Base-by-base conservation (phyloP, 2,113 vertebrate species). In the Dipodomys stephensi region DNA sequence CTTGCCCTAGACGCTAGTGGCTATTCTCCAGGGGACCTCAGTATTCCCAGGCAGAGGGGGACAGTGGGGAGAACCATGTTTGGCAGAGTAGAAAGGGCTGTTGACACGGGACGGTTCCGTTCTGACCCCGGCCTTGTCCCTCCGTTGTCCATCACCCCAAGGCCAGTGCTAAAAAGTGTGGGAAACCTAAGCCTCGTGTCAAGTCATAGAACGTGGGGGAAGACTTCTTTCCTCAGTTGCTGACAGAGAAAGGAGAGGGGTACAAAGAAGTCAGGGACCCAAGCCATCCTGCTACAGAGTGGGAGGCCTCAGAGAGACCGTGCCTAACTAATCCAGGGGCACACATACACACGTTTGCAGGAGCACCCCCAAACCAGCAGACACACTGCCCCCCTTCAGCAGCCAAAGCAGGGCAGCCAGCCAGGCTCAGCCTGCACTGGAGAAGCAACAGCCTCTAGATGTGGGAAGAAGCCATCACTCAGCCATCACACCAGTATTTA, bases 131-230 rank as follows among this genome's bases (percentile, higher is more conserved):
- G 57, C 39, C 49, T 65, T 20, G 20, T 25, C 10, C 1, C 86
- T 89, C 39, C 3, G 12, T 46, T 20, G 1, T 25, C 65, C 19
- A 4, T 67, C 73, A 1, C 25, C 10, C 22, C 19, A 11, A 16
- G 0, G 4, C 6, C 32, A 72, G 79, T 20, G 23, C 28, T 0
- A 1, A 9, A 9, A 28, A 1, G 0, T 11, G 0, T 39, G 2
- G 64, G n/a, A 85, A 62, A 27, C 73, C 64, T 11, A 1, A 6
- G 44, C 19, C 6, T n/a, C 15, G 82, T 11, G 7, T n/a, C 44
- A 67, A 57, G 87, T 7, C 74, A 49, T 1, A 2, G 3, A 30
- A 0, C 27, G 12, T 22, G 7, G 19, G 19, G 6, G 4, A 22
- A 73, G 18, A 62, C 32, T 27, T 8, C 53, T 7, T 76, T 44